These are phyloP conservation scores for Lathamus discolor DNA, from an alignment of 2,113 vertebrate species.

Conservation along the genomic window DNA sequence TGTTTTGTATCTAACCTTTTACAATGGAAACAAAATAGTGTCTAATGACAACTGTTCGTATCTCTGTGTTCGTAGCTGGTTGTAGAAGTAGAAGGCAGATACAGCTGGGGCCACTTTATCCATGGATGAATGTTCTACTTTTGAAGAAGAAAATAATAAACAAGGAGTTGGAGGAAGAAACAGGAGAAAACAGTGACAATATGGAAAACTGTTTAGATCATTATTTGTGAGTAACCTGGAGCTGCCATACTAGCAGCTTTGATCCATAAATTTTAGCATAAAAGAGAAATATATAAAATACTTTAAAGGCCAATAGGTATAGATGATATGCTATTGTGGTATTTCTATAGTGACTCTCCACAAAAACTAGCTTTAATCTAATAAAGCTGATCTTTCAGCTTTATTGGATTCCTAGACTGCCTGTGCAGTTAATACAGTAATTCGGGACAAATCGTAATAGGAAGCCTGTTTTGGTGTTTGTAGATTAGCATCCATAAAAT, in stretches of 20 bases:
- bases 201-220: not conserved
- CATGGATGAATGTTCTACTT: not conserved
- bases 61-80: conserved; percentile 7
- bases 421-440: not conserved
- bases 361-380: not conserved
- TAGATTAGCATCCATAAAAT: not conserved
- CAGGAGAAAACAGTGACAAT: not conserved
- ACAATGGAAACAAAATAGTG: not conserved
- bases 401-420: not conserved
- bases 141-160: conserved; percentile 4
- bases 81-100: conserved; percentile 40
- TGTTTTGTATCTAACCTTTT: not conserved
- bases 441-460: not conserved
- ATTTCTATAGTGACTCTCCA: not conserved
- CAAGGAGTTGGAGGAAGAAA: conserved; percentile 1
- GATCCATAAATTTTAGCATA: not conserved
- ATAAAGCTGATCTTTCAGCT: not conserved
- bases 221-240: conserved; percentile 52
- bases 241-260: not conserved
- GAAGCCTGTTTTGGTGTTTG: not conserved
- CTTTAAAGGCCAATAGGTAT: not conserved
- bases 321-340: too few relatives aligned
- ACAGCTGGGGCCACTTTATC: conserved; percentile 32
- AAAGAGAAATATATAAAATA: not conserved
- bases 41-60: not conserved